A percentile compares a stretch with the other conserved stretches of the same genome.
These are phyloP conservation scores for Nasonia oneida DNA, from an alignment of 2,888 invertebrate species.

Conservation along the genomic window DNA sequence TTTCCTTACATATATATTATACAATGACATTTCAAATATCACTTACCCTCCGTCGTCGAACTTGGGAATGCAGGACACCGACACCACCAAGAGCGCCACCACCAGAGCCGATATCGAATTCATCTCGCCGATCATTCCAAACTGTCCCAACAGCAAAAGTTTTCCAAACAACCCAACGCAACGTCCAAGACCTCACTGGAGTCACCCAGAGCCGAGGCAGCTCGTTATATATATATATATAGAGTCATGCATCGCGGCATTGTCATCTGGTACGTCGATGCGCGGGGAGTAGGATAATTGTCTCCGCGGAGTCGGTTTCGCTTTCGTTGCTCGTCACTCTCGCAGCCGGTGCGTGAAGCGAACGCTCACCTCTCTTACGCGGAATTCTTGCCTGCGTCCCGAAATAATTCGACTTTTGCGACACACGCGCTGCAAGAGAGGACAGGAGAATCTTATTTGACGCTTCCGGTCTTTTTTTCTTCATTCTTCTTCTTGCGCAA, in stretches of 20 bases:
- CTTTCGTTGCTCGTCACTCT: conserved; percentile 74
- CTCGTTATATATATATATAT: conserved; percentile 43
- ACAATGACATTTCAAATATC: not conserved
- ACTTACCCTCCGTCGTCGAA: conserved; percentile 75
- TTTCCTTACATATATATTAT: too few relatives aligned
- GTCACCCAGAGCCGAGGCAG: not conserved
- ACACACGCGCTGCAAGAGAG: not conserved
- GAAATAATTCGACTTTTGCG: conserved; percentile 62
- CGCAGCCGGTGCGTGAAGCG: conserved; percentile 73
- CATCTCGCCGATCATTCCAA: conserved; percentile 35
- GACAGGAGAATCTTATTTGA: not conserved
- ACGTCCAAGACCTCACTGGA: conserved; percentile 21
- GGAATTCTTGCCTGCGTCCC: conserved; percentile 33
- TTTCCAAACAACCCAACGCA: not conserved
- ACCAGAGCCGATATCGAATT: conserved; percentile 59
- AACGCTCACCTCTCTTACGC: conserved; percentile 25
- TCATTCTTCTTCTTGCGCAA: not conserved
- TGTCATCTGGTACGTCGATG: conserved; percentile 44
- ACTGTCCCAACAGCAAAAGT: not conserved
- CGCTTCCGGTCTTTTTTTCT: conserved; percentile 48
- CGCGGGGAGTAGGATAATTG: conserved; percentile 72
- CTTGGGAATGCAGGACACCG: conserved; percentile 72
- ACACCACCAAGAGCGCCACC: conserved; percentile 61
- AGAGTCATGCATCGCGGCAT: conserved; percentile 54
- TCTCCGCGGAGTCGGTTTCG: conserved; percentile 72